phyloP scores from a whole-genome alignment of 2,113 vertebrate species.

The Oreocharis arfaki region DNA sequence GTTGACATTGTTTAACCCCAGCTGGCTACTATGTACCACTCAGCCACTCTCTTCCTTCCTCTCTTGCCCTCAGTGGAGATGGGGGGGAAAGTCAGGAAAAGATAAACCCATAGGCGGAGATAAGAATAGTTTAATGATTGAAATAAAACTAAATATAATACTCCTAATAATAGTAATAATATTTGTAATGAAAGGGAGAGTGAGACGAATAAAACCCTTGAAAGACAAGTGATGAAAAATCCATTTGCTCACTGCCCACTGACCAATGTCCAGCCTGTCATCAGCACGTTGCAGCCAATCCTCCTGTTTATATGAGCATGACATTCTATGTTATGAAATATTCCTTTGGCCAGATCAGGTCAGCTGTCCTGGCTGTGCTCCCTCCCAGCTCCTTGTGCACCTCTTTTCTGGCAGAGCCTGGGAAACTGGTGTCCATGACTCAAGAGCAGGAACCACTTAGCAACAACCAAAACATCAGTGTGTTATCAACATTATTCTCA shows the following conservation, averaged over 20 bases:
- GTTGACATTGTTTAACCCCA: neutral
- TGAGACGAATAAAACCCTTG: neutral
- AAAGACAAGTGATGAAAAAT: neutral
- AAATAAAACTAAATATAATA: neutral
- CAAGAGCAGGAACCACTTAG: neutral
- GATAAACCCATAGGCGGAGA: neutral
- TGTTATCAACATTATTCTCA: neutral
- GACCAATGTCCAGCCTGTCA: neutral
- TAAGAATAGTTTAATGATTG: neutral
- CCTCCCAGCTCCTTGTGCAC: neutral
- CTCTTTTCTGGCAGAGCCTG: neutral
- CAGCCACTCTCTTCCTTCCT: neutral
- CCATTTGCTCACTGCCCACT: neutral
- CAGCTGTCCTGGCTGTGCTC: neutral
- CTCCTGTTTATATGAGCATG: too few relatives aligned
- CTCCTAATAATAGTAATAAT: neutral
- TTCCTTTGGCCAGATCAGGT: neutral
- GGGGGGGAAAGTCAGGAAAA: neutral
- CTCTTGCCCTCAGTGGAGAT: neutral
- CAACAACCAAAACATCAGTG: neutral
- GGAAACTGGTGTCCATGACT: neutral
- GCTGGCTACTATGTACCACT: neutral
- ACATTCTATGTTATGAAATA: neutral
- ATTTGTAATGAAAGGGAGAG: neutral
- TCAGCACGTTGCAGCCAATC: rapidly evolving